These are phyloP conservation scores for Aythya baeri DNA, from an alignment of 2,113 vertebrate genomes.

Conservation along the genomic window DNA sequence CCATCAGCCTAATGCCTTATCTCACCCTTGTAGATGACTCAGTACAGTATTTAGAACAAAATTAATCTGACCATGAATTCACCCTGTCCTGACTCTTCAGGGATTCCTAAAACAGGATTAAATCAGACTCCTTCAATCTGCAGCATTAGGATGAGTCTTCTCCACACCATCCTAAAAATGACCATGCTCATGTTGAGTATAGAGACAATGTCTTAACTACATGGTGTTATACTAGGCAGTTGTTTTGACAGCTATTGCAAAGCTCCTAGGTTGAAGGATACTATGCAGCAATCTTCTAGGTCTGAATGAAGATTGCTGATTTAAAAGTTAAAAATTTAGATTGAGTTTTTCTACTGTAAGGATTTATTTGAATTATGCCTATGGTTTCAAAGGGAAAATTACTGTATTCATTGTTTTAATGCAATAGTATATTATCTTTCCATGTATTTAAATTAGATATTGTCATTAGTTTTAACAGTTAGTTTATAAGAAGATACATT, in stretches of 20 bases:
- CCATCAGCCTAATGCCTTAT: not conserved
- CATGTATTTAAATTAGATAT: conserved; percentile 51
- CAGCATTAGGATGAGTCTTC: not conserved
- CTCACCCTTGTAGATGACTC: not conserved
- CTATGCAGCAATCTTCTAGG: not conserved
- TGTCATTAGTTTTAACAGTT: conserved; percentile 47
- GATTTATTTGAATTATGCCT: not conserved
- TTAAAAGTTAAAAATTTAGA: not conserved
- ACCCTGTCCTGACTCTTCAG: not conserved
- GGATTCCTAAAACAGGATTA: not conserved
- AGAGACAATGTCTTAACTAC: not conserved
- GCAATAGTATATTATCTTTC: conserved; percentile 37
- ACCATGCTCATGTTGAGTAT: not conserved
- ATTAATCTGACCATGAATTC: not conserved
- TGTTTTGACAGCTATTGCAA: not conserved
- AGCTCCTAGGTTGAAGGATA: not conserved
- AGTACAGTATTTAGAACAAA: not conserved
- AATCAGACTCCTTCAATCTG: not conserved
- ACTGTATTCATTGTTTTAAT: not conserved
- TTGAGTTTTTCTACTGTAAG: not conserved
- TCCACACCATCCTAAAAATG: not conserved
- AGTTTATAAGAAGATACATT: conserved; percentile 50
- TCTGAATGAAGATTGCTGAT: not conserved
- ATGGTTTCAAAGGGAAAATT: not conserved
- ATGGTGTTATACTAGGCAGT: not conserved